A percentile compares a stretch with the other conserved stretches of the same genome.
These are phyloP conservation scores for Drosophila prosaltans DNA, from an alignment of 1,140 invertebrate species.

Conservation along the genomic window DNA sequence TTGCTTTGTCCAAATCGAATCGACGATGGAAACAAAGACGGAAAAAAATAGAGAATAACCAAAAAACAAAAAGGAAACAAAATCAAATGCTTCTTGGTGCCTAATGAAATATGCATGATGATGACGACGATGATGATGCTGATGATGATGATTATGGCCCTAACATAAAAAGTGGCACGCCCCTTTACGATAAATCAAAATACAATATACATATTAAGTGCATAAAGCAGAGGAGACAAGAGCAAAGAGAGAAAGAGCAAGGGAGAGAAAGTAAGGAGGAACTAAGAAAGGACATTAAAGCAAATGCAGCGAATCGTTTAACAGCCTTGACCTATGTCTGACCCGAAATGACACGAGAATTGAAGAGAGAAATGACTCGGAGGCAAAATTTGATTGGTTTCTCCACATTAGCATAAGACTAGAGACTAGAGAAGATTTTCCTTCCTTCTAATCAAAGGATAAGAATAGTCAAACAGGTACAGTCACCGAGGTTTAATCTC, in stretches of 20 bases:
- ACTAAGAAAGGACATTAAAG: slow-evolving; percentile 5
- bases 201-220: slow-evolving; percentile 73
- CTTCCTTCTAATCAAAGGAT: too few species aligned
- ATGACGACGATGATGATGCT: slow-evolving; percentile 3
- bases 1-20: slow-evolving; percentile 36
- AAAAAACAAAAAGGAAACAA: slow-evolving; percentile 25
- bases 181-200: slow-evolving; percentile 72
- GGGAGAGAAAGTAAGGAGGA: slow-evolving; percentile 14
- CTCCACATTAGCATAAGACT: too few species aligned
- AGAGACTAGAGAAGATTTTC: too few species aligned
- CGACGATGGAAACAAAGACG: slow-evolving; percentile 34
- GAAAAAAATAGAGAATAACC: background rate
- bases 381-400: too few species aligned
- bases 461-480: too few species aligned
- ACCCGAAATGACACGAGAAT: slow-evolving; percentile 15
- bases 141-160: slow-evolving; percentile 5
- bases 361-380: background rate
- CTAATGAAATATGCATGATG: slow-evolving; percentile 69
- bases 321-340: slow-evolving; percentile 68
- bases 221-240: slow-evolving; percentile 9
- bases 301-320: slow-evolving; percentile 1
- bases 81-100: slow-evolving; percentile 42
- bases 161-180: slow-evolving; percentile 43
- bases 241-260: background rate
- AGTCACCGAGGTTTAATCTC: too few species aligned